A percentile compares a stretch with the other conserved stretches of the same genome.
Evolutionary conservation across 2,888 invertebrate genomes (phyloP).

Genomic region (Drosophila colorata): DNA sequence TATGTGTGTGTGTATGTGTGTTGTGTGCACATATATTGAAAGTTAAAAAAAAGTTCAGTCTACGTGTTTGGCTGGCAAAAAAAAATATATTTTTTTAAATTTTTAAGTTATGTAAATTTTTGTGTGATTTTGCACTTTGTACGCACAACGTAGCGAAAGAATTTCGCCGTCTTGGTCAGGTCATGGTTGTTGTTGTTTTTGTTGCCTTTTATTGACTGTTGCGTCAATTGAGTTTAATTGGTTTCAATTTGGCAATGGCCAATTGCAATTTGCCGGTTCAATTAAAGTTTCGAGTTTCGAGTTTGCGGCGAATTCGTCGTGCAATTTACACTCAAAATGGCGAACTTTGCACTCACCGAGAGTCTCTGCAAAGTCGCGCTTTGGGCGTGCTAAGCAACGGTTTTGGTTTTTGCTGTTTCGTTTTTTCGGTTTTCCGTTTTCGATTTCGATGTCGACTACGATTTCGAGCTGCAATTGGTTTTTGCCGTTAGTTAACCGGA

Average conservation of each 20-base stretch:
- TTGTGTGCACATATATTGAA: conserved; percentile 4
- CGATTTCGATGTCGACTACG: conserved; percentile 19
- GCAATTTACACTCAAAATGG: conserved; percentile 66
- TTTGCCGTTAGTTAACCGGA: conserved; percentile 54
- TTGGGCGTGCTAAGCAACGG: conserved; percentile 56
- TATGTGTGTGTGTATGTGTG: conserved; percentile 11
- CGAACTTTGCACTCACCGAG: conserved; percentile 60
- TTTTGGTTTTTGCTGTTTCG: conserved; percentile 38
- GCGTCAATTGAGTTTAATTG: conserved; percentile 79
- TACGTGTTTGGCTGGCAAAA: conserved; percentile 42
- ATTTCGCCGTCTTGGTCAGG: conserved; percentile 50
- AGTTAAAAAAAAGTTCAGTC: conserved; percentile 13
- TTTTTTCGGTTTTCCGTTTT: conserved; percentile 27
- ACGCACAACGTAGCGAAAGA: conserved; percentile 31
- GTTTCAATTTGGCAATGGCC: conserved; percentile 66
- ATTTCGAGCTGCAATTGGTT: conserved; percentile 52
- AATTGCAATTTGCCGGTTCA: conserved; percentile 63
- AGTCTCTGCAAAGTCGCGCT: conserved; percentile 8
- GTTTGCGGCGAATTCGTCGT: conserved; percentile 59
- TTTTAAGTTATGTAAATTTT: conserved; percentile 55
- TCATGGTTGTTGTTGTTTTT: conserved; percentile 70
- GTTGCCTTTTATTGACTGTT: conserved; percentile 51
- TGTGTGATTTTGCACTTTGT: conserved; percentile 46
- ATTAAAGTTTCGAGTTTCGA: conserved; percentile 60
- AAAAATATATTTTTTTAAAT: not conserved